A percentile compares a stretch with the other conserved stretches of the same genome.
These are phyloP conservation scores for Actinostola sp. DNA, from an alignment of 92 coral and sea anemone species.

Conservation along the genomic window DNA sequence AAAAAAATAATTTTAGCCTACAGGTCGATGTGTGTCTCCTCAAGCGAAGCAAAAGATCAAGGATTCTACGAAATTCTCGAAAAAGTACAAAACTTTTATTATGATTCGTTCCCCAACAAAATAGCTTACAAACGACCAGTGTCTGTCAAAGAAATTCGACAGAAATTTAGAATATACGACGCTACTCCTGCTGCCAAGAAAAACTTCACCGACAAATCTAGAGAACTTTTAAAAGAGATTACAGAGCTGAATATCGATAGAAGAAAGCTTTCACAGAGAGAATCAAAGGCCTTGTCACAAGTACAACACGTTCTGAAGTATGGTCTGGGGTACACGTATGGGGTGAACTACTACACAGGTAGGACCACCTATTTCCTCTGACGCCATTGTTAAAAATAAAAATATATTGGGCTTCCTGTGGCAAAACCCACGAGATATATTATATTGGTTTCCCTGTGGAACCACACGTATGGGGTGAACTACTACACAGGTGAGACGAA, in stretches of 20 bases:
- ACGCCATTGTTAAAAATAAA: too few relatives aligned
- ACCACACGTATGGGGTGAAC: constrained; percentile 35
- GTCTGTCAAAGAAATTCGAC: constrained; percentile 39
- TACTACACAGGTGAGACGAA: too few relatives aligned
- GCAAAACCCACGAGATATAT: too few relatives aligned
- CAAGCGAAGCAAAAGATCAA: constrained; percentile 34
- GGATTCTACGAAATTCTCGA: constrained; percentile 43
- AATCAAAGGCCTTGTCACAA: constrained; percentile 52
- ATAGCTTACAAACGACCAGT: constrained; percentile 47
- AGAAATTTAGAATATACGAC: constrained; percentile 47
- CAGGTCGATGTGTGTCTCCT: constrained; percentile 33
- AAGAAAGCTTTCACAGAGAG: constrained; percentile 43
- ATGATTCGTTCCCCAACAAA: constrained; percentile 28
- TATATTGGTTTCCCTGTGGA: too few relatives aligned
- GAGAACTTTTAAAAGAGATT: constrained; percentile 19
- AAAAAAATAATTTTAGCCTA: not conserved
- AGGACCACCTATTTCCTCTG: too few relatives aligned
- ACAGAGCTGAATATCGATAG: constrained; percentile 36
- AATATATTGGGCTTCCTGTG: too few relatives aligned
- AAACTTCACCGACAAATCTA: constrained; percentile 32
- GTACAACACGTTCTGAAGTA: constrained; percentile 34
- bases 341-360: constrained; percentile 52
- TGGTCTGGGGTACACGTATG: constrained; percentile 40
- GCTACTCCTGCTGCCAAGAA: constrained; percentile 39
- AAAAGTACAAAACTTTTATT: constrained; percentile 27